Conservation (phyloP, 2,797 vertebrate species). For the Poliocrania exsul region DNA sequence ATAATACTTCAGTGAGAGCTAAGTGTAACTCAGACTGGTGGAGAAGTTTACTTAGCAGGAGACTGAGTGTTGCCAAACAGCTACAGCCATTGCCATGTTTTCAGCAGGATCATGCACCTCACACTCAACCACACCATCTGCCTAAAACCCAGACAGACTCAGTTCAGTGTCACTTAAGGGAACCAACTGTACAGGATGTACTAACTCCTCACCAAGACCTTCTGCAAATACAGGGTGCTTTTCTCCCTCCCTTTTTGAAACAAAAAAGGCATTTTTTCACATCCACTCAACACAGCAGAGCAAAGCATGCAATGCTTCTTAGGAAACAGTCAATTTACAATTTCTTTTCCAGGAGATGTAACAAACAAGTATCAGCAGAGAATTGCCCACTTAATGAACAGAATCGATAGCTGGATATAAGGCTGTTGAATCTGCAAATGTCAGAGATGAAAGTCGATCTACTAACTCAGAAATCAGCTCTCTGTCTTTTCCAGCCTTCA, state of each 20-base stretch:
- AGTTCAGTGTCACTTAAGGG: background rate
- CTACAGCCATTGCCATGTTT: accelerated
- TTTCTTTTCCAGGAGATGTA: background rate
- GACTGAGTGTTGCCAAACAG: background rate
- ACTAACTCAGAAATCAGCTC: background rate
- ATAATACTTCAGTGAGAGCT: background rate
- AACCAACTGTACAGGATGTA: accelerated
- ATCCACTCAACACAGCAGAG: background rate
- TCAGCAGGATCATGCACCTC: accelerated
- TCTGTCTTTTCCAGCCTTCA: background rate
- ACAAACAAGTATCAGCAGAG: background rate
- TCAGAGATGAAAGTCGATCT: background rate
- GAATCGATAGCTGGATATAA: background rate
- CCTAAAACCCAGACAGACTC: background rate
- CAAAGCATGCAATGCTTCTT: background rate
- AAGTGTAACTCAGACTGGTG: background rate
- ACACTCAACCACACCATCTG: accelerated
- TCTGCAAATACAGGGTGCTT: accelerated
- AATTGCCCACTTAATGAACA: background rate
- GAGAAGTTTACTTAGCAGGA: background rate
- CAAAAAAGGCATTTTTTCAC: background rate
- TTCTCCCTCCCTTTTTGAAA: background rate
- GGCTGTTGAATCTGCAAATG: background rate
- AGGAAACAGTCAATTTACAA: background rate
- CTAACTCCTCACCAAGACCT: background rate